Evolutionary conservation across 2,113 vertebrate species (phyloP).

Genomic region (Rousettus leschenaultii): DNA sequence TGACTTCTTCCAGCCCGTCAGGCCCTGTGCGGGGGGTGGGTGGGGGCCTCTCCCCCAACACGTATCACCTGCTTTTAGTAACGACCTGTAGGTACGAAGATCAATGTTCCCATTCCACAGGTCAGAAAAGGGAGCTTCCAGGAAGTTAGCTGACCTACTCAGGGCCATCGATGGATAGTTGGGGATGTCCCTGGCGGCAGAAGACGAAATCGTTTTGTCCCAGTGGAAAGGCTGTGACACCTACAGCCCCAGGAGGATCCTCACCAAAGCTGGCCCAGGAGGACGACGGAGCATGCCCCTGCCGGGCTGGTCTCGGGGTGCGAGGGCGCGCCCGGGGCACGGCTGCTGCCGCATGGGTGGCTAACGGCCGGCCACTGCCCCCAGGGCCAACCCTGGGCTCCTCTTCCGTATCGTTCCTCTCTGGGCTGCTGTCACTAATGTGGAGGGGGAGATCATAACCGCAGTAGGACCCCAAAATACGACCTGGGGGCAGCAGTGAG

Average conservation of each 20-base stretch:
- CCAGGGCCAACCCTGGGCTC: accelerated
- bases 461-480: background rate
- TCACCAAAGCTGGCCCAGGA: background rate
- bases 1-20: accelerated
- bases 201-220: background rate
- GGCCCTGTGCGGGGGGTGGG: background rate
- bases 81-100: background rate
- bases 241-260: accelerated
- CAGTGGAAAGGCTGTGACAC: background rate
- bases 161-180: background rate
- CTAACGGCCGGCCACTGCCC: background rate
- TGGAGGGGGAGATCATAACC: background rate
- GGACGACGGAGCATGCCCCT: background rate
- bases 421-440: background rate
- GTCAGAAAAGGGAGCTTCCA: background rate
- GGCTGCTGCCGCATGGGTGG: background rate
- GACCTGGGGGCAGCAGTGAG: background rate
- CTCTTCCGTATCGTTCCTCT: accelerated
- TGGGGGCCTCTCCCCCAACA: background rate
- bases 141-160: background rate
- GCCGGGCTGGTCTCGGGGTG: too few relatives aligned
- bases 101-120: background rate
- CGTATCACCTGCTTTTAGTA: background rate
- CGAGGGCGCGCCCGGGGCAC: background rate
- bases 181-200: background rate